Conservation (phyloP, 1,140 invertebrate species). For the Papilio aristodemus region DNA sequence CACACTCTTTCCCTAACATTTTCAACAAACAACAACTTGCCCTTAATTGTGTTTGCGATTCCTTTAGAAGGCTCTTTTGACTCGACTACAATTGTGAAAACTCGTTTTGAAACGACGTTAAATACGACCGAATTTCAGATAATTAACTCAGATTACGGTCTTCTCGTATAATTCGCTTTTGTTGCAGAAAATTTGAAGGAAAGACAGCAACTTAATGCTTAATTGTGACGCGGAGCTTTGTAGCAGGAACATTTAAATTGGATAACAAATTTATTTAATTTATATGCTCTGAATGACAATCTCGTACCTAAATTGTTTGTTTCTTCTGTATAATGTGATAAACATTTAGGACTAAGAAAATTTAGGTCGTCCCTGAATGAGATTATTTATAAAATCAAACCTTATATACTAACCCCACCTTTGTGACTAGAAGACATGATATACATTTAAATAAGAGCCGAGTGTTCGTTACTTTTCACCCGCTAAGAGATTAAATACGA, state of each 20-base stretch:
- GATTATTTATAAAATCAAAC: too few relatives aligned
- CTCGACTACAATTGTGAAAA: conserved; percentile 72
- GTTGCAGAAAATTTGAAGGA: conserved; percentile 63
- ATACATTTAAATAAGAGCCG: too few relatives aligned
- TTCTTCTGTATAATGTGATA: too few relatives aligned
- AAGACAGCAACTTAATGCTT: conserved; percentile 40
- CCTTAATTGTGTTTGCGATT: conserved; percentile 75
- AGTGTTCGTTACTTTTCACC: too few relatives aligned
- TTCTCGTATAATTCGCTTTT: conserved; percentile 67
- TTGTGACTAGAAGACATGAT: too few relatives aligned
- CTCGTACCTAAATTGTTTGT: too few relatives aligned
- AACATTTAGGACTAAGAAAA: too few relatives aligned
- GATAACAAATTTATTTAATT: conserved; percentile 26
- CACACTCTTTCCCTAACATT: conserved; percentile 65
- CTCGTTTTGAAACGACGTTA: conserved; percentile 72
- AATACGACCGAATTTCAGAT: conserved; percentile 75
- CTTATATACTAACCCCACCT: too few relatives aligned
- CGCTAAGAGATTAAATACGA: too few relatives aligned
- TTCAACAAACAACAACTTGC: conserved; percentile 68
- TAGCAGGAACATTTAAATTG: conserved; percentile 26
- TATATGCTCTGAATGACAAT: background rate
- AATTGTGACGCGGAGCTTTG: conserved; percentile 17
- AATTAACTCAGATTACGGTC: conserved; percentile 76
- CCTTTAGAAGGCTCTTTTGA: conserved; percentile 74
- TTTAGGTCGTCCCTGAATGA: too few relatives aligned